A percentile compares a stretch with the other conserved stretches of the same genome.
Conservation (phyloP, 2,888 invertebrate species). For the Pecten maximus region DNA sequence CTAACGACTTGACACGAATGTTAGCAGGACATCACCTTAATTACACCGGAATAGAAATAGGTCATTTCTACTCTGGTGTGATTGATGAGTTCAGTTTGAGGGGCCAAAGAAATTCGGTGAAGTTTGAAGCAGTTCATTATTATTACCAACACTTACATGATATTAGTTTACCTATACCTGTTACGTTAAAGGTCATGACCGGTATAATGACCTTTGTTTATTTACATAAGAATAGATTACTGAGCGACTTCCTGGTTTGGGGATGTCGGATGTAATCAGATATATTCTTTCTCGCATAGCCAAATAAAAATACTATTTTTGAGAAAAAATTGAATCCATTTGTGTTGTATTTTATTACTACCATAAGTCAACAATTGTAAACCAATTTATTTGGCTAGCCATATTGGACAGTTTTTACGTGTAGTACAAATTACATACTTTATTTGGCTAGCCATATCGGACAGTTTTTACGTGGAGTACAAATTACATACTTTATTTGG, state of each 20-base stretch:
- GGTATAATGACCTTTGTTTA: background rate
- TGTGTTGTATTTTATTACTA: too few species aligned
- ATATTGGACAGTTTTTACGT: too few species aligned
- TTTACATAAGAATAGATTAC: background rate
- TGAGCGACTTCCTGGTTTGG: background rate
- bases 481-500: too few species aligned
- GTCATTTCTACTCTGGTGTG: background rate
- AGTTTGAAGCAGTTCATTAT: background rate
- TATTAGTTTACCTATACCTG: background rate
- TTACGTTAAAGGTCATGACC: background rate
- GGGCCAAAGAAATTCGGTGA: background rate
- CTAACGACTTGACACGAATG: too few species aligned
- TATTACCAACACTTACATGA: background rate
- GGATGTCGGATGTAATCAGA: slow-evolving; percentile 7
- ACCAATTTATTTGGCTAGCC: too few species aligned
- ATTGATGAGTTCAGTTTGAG: background rate
- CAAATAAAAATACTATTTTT: slow-evolving; percentile 20
- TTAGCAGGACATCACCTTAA: background rate
- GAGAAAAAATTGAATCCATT: background rate
- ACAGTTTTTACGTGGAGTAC: too few species aligned
- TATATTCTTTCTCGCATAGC: slow-evolving; percentile 18
- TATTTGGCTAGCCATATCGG: too few species aligned
- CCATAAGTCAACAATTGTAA: too few species aligned
- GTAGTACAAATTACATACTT: too few species aligned
- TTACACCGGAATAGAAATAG: background rate